Conservation (phyloP, 2,888 invertebrate genomes). For the Melangyna quadrimaculata region DNA sequence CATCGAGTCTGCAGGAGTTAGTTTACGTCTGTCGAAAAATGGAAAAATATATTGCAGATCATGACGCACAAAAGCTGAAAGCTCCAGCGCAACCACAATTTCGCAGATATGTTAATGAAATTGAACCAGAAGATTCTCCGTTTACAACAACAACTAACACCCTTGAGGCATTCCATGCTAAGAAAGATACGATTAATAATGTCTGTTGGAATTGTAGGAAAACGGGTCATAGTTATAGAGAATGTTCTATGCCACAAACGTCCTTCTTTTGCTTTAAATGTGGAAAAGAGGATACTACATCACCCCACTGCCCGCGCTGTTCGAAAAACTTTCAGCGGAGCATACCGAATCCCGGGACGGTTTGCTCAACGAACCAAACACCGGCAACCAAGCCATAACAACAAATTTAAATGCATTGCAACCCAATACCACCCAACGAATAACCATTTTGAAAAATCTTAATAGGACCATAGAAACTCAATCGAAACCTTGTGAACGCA, state of each 20-base stretch:
- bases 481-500: background rate
- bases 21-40: no score
- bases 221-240: no score
- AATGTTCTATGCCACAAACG: no score
- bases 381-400: background rate
- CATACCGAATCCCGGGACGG: background rate
- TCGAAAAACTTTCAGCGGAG: no score
- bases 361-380: background rate
- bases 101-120: background rate
- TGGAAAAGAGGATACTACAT: background rate
- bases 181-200: background rate
- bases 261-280: no score
- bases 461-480: background rate
- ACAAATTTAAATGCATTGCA: background rate
- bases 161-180: background rate
- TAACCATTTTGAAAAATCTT: slow-evolving; percentile 7
- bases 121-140: background rate
- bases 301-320: background rate
- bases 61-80: background rate
- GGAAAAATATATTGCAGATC: no score
- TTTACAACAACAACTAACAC: background rate
- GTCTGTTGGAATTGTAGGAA: slow-evolving; percentile 10
- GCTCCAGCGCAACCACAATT: background rate
- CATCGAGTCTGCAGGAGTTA: no score
- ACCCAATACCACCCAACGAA: background rate